A percentile compares a stretch with the other conserved stretches of the same genome.
Conservation (phyloP, 2,888 invertebrate species). For the Saturnia japonica region DNA sequence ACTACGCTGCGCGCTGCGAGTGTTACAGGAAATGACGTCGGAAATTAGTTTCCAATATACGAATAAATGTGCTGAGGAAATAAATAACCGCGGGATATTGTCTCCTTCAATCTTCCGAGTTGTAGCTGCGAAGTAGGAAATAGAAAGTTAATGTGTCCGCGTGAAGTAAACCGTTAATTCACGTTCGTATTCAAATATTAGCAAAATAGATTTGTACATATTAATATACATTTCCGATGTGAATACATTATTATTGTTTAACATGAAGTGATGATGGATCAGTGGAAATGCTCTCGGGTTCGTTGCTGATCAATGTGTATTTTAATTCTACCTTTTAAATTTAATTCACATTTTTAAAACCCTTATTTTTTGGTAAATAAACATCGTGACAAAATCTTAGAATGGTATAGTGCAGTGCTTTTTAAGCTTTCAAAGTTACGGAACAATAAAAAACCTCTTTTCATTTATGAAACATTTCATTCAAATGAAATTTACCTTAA, state of each 20-base stretch:
- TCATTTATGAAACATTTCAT: too few species aligned
- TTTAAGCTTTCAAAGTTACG: too few species aligned
- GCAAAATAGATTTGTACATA: slow-evolving; percentile 1
- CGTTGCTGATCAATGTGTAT: background rate
- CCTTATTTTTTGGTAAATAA: background rate
- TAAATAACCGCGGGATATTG: slow-evolving; percentile 76
- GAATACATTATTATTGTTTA: background rate
- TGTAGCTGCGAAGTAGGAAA: slow-evolving; percentile 44
- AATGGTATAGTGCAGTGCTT: too few species aligned
- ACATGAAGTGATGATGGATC: background rate
- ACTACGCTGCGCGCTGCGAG: slow-evolving; percentile 7
- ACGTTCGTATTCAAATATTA: background rate
- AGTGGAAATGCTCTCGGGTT: background rate
- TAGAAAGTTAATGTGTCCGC: slow-evolving; percentile 40
- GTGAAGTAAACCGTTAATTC: slow-evolving; percentile 1
- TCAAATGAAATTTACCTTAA: too few species aligned
- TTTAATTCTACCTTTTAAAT: background rate
- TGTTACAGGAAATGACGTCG: slow-evolving; percentile 64
- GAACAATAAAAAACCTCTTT: too few species aligned
- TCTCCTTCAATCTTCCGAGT: slow-evolving; percentile 58
- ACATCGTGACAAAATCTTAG: too few species aligned
- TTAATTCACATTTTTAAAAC: too few species aligned
- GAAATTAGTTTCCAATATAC: slow-evolving; percentile 77
- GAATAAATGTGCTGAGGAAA: slow-evolving; percentile 73
- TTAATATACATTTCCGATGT: background rate